Evolutionary conservation across 1,140 invertebrate genomes (phyloP).

Genomic region (Cepaea nemoralis): DNA sequence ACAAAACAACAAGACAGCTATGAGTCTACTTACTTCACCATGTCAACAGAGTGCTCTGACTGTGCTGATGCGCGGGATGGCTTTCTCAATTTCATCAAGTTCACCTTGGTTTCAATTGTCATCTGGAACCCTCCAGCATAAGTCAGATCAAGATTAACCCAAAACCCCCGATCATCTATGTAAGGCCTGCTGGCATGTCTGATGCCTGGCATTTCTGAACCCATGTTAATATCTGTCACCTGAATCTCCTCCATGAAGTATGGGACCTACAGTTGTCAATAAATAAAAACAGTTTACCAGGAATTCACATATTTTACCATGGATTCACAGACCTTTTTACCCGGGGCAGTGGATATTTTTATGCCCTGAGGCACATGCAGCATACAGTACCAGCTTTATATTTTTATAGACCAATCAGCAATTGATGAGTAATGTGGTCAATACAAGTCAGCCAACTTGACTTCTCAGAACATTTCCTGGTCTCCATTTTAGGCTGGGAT

Average conservation of each 20-base stretch:
- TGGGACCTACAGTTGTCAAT: conserved; percentile 82
- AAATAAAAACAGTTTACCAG: no score
- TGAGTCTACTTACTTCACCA: conserved; percentile 6
- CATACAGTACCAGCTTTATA: no score
- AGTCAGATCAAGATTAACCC: conserved; percentile 90
- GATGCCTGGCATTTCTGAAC: conserved; percentile 83
- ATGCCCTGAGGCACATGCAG: no score
- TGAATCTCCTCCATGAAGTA: conserved; percentile 88
- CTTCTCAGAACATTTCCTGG: no score
- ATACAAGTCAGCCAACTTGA: no score
- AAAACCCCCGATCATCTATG: conserved; percentile 88
- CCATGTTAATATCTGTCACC: conserved; percentile 84
- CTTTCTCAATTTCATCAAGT: conserved; percentile 87
- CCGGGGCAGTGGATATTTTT: no score
- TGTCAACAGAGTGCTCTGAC: background rate
- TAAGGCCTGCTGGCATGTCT: conserved; percentile 81
- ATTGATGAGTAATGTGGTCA: no score
- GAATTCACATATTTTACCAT: no score
- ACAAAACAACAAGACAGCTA: no score
- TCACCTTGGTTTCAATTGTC: conserved; percentile 94
- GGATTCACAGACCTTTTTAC: no score
- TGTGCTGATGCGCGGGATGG: conserved; percentile 5
- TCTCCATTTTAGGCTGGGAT: no score
- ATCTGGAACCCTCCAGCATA: conserved; percentile 90
- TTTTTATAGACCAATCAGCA: no score